phyloP scores from a whole-genome alignment of 2,888 invertebrate species.

The Drosophila mimetica region DNA sequence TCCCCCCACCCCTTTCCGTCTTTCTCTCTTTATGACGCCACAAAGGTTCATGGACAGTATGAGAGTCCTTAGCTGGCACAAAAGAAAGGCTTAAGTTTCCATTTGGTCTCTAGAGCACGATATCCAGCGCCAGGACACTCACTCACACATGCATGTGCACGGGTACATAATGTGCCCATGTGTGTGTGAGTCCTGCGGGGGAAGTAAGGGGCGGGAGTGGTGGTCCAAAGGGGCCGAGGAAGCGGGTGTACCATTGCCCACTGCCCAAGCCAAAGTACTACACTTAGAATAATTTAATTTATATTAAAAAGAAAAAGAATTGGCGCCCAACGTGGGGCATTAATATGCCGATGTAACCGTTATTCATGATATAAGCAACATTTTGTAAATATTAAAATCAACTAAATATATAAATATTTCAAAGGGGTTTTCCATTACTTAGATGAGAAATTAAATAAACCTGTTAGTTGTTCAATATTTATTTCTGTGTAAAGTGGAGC shows the following conservation, averaged over 20 bases:
- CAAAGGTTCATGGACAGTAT: slow-evolving; percentile 80
- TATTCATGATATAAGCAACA: too few relatives aligned
- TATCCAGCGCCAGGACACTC: slow-evolving; percentile 64
- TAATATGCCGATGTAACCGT: too few relatives aligned
- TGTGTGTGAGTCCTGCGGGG: slow-evolving; percentile 32
- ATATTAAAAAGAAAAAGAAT: too few relatives aligned
- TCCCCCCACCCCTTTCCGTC: neutral
- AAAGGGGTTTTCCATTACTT: too few relatives aligned
- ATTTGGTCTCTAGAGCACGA: slow-evolving; percentile 82
- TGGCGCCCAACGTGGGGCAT: too few relatives aligned
- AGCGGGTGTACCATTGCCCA: slow-evolving; percentile 27
- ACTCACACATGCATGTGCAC: slow-evolving; percentile 39
- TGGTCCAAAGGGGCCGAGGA: neutral
- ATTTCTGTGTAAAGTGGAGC: slow-evolving; percentile 1
- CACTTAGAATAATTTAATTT: neutral
- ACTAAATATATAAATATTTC: too few relatives aligned
- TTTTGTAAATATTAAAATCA: too few relatives aligned
- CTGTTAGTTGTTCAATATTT: neutral
- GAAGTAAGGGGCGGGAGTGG: too few relatives aligned
- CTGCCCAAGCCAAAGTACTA: slow-evolving; percentile 1
- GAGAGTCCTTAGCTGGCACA: slow-evolving; percentile 79
- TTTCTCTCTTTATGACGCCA: slow-evolving; percentile 53
- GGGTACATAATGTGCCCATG: slow-evolving; percentile 27
- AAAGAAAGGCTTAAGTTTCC: slow-evolving; percentile 83
- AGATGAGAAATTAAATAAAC: too few relatives aligned